phyloP scores from a whole-genome alignment of 1,140 invertebrate genomes.

The Drosophila bocki region DNA sequence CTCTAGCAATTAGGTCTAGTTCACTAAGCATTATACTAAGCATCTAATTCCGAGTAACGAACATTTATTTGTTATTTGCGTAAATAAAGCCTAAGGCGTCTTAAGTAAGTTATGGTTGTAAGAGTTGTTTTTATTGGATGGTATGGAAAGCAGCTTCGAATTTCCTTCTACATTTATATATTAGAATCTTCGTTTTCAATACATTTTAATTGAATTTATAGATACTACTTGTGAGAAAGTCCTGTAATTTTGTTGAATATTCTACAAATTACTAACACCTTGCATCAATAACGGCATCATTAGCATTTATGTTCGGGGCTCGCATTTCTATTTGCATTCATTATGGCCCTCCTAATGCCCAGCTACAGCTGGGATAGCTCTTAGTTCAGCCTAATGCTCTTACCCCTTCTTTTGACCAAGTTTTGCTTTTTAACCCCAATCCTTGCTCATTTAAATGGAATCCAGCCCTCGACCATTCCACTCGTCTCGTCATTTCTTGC shows the following conservation, averaged over 20 bases:
- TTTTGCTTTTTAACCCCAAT: slow-evolving; percentile 37
- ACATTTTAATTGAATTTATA: not conserved
- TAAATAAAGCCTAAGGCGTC: slow-evolving; percentile 76
- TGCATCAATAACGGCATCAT: not conserved
- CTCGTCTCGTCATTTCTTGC: slow-evolving; percentile 15
- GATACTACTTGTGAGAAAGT: not conserved
- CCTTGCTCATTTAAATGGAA: slow-evolving; percentile 49
- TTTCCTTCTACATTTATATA: not conserved
- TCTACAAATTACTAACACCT: slow-evolving; percentile 5
- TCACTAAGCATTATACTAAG: slow-evolving; percentile 64
- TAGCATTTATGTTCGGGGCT: slow-evolving; percentile 6
- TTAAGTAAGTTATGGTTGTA: slow-evolving; percentile 41
- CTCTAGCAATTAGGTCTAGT: slow-evolving; percentile 38
- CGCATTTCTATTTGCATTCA: slow-evolving; percentile 8
- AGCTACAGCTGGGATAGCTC: not conserved
- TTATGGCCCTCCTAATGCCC: slow-evolving; percentile 1
- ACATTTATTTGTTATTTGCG: slow-evolving; percentile 49
- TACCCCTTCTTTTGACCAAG: slow-evolving; percentile 2
- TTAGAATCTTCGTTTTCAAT: not conserved
- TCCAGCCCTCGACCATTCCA: not conserved
- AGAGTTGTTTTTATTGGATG: not conserved
- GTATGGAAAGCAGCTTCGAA: not conserved
- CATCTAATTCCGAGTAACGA: slow-evolving; percentile 51
- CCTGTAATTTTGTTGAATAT: not conserved
- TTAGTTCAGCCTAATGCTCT: slow-evolving; percentile 26